Conservation (phyloP, 1,140 invertebrate species). For the Thaumatotibia leucotreta region DNA sequence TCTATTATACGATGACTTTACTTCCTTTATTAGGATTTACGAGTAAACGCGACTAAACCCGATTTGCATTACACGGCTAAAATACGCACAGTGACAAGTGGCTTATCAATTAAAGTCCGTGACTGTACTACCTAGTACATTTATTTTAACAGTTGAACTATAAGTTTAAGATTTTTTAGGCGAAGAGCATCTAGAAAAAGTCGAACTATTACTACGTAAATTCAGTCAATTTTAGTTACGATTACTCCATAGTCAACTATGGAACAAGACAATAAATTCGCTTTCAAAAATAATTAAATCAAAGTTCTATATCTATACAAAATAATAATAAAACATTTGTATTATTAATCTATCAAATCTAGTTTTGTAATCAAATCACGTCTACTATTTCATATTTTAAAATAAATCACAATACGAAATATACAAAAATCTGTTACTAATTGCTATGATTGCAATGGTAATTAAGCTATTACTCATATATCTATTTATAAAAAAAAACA, state of each 20-base stretch:
- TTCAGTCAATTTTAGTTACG: slow-evolving; percentile 11
- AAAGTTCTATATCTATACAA: slow-evolving; percentile 26
- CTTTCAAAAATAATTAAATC: slow-evolving; percentile 26
- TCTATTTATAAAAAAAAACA: not conserved
- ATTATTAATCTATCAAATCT: not conserved
- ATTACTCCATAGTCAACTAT: not conserved
- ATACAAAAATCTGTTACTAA: not conserved
- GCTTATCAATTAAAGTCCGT: too few species aligned
- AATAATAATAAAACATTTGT: slow-evolving; percentile 8
- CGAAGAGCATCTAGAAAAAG: slow-evolving; percentile 1
- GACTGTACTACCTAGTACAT: too few species aligned
- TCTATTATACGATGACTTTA: too few species aligned
- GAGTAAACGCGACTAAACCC: too few species aligned
- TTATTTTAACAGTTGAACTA: not conserved
- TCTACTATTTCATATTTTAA: slow-evolving; percentile 17
- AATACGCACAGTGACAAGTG: too few species aligned
- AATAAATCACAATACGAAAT: slow-evolving; percentile 22
- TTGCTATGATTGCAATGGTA: not conserved
- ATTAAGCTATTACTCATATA: not conserved
- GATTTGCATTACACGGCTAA: too few species aligned
- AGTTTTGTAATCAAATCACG: slow-evolving; percentile 3
- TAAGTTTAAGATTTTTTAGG: slow-evolving; percentile 2
- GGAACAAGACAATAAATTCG: slow-evolving; percentile 34
- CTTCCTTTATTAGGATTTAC: too few species aligned
- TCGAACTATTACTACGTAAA: not conserved